Evolutionary conservation across 2,113 vertebrate species (phyloP).

Genomic region (Entelurus aequoreus): DNA sequence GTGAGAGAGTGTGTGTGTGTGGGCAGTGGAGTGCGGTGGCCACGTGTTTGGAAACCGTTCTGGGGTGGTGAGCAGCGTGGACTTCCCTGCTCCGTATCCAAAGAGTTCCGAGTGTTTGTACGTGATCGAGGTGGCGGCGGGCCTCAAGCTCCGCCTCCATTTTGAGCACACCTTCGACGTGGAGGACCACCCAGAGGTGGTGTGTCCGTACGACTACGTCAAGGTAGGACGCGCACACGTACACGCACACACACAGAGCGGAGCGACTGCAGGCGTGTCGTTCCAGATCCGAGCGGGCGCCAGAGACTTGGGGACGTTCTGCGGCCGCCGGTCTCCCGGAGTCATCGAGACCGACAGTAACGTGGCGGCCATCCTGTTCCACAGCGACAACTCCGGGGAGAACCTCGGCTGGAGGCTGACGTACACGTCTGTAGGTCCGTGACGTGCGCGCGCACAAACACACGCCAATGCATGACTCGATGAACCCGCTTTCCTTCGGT

Average conservation of each 20-base stretch:
- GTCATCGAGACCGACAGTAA: slow-evolving; percentile 78
- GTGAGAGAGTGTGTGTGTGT: slow-evolving; percentile 8
- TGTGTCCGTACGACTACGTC: slow-evolving; percentile 89
- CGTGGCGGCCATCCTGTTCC: slow-evolving; percentile 75
- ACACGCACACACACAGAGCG: background rate
- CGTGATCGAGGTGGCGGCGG: slow-evolving; percentile 81
- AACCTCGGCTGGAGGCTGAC: slow-evolving; percentile 87
- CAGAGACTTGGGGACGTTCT: slow-evolving; percentile 80
- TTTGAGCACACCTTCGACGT: slow-evolving; percentile 87
- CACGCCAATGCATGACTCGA: background rate
- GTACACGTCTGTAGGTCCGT: slow-evolving; percentile 60
- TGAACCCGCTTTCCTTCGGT: background rate
- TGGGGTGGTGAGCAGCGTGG: slow-evolving; percentile 77
- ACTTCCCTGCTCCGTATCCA: slow-evolving; percentile 87
- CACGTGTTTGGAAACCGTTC: slow-evolving; percentile 82
- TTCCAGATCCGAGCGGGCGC: slow-evolving; percentile 77
- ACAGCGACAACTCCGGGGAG: slow-evolving; percentile 89
- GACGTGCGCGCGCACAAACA: background rate
- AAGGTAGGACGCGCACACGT: slow-evolving; percentile 71
- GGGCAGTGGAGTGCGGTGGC: slow-evolving; percentile 88
- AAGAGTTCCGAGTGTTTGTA: slow-evolving; percentile 89
- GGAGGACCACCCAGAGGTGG: slow-evolving; percentile 88
- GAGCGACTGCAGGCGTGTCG: slow-evolving; percentile 2
- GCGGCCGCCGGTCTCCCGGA: slow-evolving; percentile 81
- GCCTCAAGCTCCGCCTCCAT: slow-evolving; percentile 80